These are phyloP conservation scores for Lordiphosa fenestrarum DNA, from an alignment of 2,888 invertebrate species.

Conservation along the genomic window DNA sequence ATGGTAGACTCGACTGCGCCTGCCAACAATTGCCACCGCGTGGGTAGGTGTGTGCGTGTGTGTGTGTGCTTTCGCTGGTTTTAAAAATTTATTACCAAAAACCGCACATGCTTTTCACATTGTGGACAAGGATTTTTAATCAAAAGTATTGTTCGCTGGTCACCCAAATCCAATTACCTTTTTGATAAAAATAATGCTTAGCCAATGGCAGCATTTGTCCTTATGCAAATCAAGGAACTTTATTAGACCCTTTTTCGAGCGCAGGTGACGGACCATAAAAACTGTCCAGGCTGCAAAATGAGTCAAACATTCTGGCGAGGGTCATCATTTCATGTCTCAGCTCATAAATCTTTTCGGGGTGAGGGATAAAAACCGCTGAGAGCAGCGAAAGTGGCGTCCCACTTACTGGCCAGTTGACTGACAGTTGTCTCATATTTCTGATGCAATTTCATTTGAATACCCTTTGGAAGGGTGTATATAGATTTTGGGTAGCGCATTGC, in stretches of 20 bases:
- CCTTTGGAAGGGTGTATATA: too few relatives aligned
- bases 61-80: constrained; percentile 19
- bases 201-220: constrained; percentile 50
- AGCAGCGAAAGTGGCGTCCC: constrained; percentile 31
- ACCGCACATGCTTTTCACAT: constrained; percentile 36
- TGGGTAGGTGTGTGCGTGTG: constrained; percentile 17
- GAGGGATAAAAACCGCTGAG: constrained; percentile 56
- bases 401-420: constrained; percentile 27
- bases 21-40: constrained; percentile 65
- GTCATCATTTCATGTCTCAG: constrained; percentile 72
- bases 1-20: constrained; percentile 13
- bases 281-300: constrained; percentile 61
- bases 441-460: constrained; percentile 50
- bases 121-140: constrained; percentile 55
- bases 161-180: constrained; percentile 65
- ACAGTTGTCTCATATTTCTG: constrained; percentile 57
- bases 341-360: constrained; percentile 58
- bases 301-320: constrained; percentile 40
- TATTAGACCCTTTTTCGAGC: constrained; percentile 66
- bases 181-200: constrained; percentile 54
- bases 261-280: constrained; percentile 72
- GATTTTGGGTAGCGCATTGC: too few relatives aligned
- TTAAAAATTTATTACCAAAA: constrained; percentile 55
- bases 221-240: constrained; percentile 68
- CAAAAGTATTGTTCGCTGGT: constrained; percentile 51